These are phyloP conservation scores for Panthera tigris DNA, from an alignment of 2,113 vertebrate genomes.

Conservation along the genomic window DNA sequence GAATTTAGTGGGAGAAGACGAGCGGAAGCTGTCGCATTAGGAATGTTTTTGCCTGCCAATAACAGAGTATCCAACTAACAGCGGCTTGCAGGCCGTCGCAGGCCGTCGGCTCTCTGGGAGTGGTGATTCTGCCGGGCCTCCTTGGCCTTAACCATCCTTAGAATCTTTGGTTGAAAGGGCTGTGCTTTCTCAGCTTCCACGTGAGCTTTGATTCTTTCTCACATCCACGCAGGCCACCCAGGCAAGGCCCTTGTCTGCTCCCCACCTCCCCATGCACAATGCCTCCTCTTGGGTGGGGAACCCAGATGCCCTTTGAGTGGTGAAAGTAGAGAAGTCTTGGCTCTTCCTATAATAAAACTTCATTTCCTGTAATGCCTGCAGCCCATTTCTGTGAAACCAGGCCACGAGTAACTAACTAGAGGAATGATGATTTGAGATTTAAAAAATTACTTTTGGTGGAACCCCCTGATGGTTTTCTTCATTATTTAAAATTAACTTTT, in stretches of 20 bases:
- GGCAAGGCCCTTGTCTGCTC: neutral
- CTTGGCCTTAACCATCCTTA: neutral
- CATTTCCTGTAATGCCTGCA: constrained; percentile 31
- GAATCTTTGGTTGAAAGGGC: neutral
- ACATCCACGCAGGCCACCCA: neutral
- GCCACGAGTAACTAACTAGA: constrained; percentile 56
- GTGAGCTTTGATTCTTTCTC: neutral
- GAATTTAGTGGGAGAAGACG: neutral
- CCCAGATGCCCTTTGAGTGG: neutral
- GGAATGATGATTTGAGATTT: constrained; percentile 50
- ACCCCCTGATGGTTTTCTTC: constrained; percentile 37
- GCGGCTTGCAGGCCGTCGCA: neutral
- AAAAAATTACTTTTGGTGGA: neutral
- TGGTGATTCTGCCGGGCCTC: neutral
- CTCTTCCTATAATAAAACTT: neutral
- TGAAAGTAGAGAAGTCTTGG: neutral
- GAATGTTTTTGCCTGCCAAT: constrained; percentile 11
- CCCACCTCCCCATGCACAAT: neutral
- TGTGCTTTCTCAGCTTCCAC: neutral
- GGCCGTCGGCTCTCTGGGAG: neutral
- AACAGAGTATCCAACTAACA: neutral
- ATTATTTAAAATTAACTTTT: constrained; percentile 64
- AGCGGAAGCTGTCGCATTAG: neutral
- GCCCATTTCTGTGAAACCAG: constrained; percentile 56
- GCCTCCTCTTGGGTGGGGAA: neutral